Evolutionary conservation across 2,888 invertebrate genomes (phyloP).

Genomic region (Pocota personata): DNA sequence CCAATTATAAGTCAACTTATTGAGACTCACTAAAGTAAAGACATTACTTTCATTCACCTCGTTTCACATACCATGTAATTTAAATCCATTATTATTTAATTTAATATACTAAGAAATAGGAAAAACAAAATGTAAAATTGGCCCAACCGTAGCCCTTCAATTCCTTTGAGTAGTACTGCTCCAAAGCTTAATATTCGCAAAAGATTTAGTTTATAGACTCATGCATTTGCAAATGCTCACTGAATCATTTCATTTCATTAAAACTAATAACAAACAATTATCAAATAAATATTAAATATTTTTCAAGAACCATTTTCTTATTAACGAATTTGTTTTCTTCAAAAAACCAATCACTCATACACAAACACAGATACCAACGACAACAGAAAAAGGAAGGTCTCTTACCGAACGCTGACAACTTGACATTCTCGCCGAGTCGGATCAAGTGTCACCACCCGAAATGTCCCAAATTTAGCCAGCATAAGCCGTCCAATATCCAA

Average conservation of each 20-base stretch:
- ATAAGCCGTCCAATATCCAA: slow-evolving; percentile 81
- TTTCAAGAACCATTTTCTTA: slow-evolving; percentile 22
- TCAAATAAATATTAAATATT: background rate
- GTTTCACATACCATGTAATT: no score
- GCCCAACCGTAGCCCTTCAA: background rate
- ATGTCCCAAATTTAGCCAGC: slow-evolving; percentile 81
- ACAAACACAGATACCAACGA: slow-evolving; percentile 80
- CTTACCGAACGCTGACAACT: slow-evolving; percentile 81
- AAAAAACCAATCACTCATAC: slow-evolving; percentile 8
- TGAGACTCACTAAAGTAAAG: no score
- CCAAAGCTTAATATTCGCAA: slow-evolving; percentile 37
- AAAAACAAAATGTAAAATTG: background rate
- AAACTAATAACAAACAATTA: background rate
- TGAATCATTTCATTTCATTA: slow-evolving; percentile 64
- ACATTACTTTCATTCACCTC: no score
- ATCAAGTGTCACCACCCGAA: slow-evolving; percentile 83
- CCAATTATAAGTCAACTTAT: no score
- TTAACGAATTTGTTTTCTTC: slow-evolving; percentile 37
- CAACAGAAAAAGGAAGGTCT: slow-evolving; percentile 82
- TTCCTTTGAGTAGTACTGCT: slow-evolving; percentile 36
- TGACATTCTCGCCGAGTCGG: slow-evolving; percentile 82
- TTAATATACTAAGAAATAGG: no score
- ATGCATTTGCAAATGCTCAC: slow-evolving; percentile 64
- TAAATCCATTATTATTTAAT: no score
- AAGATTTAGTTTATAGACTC: slow-evolving; percentile 32